phyloP scores from a whole-genome alignment of 2,113 vertebrate species.

The Xiphophorus maculatus region DNA sequence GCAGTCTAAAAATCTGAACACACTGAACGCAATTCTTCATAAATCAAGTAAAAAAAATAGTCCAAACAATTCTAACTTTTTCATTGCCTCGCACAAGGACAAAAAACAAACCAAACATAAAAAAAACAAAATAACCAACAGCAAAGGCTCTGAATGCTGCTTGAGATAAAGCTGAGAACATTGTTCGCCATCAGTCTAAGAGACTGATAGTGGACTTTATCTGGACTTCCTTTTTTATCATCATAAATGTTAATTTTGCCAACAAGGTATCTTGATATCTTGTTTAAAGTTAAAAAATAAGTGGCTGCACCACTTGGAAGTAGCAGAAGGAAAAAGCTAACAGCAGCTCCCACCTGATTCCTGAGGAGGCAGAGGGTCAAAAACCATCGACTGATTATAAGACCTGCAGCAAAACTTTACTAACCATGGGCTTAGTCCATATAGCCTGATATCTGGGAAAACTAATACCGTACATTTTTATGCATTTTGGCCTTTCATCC shows the following conservation, averaged over 20 bases:
- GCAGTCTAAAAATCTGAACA: too few species aligned
- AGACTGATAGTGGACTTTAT: constrained; percentile 68
- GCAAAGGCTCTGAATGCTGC: not conserved
- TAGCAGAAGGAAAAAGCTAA: not conserved
- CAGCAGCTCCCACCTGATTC: not conserved
- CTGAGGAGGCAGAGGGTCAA: not conserved
- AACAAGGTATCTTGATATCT: constrained; percentile 80
- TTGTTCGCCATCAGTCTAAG: too few species aligned
- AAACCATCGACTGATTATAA: not conserved
- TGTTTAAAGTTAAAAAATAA: not conserved
- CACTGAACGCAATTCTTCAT: not conserved
- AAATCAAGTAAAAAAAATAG: not conserved
- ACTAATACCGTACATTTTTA: too few species aligned
- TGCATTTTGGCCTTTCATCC: too few species aligned
- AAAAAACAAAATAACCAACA: too few species aligned
- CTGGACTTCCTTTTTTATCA: constrained; percentile 78
- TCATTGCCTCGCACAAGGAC: not conserved
- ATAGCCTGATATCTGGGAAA: too few species aligned
- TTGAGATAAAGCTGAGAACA: not conserved
- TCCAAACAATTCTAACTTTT: not conserved
- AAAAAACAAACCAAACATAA: too few species aligned
- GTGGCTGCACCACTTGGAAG: not conserved
- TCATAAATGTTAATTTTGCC: constrained; percentile 77
- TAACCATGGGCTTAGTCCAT: too few species aligned
- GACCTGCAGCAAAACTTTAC: not conserved